A percentile compares a stretch with the other conserved stretches of the same genome.
These are phyloP conservation scores for Heliconius ismenius DNA, from an alignment of 2,888 invertebrate species.

Conservation along the genomic window DNA sequence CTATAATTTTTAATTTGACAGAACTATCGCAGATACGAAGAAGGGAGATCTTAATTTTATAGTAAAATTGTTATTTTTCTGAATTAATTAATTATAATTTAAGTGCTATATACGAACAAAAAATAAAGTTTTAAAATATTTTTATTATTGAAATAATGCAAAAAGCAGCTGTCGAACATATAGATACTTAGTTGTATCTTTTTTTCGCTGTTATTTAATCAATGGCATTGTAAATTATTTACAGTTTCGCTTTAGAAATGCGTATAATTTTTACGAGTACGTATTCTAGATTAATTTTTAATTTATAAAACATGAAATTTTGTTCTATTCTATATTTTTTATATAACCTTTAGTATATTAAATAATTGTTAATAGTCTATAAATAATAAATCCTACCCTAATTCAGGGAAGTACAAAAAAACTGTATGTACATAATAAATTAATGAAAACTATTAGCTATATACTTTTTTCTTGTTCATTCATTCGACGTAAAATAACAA, in stretches of 20 bases:
- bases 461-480: not conserved
- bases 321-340: not conserved
- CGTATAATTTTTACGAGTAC: not conserved
- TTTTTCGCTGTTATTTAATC: too few species aligned
- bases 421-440: not conserved
- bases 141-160: too few species aligned
- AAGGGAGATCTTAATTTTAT: not conserved
- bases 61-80: not conserved
- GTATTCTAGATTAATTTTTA: not conserved
- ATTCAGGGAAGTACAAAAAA: too few species aligned
- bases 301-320: not conserved
- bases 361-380: too few species aligned
- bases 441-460: not conserved
- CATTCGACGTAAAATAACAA: not conserved
- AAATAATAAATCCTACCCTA: too few species aligned
- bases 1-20: slow-evolving; percentile 6
- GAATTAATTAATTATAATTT: not conserved
- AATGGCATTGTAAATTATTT: not conserved
- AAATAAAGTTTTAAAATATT: too few species aligned
- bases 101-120: too few species aligned
- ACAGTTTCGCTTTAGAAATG: not conserved
- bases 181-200: too few species aligned
- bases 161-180: too few species aligned
- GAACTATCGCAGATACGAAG: not conserved
- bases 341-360: too few species aligned